Evolutionary conservation across 2,888 invertebrate genomes (phyloP).

Genomic region (Cepaea hortensis): DNA sequence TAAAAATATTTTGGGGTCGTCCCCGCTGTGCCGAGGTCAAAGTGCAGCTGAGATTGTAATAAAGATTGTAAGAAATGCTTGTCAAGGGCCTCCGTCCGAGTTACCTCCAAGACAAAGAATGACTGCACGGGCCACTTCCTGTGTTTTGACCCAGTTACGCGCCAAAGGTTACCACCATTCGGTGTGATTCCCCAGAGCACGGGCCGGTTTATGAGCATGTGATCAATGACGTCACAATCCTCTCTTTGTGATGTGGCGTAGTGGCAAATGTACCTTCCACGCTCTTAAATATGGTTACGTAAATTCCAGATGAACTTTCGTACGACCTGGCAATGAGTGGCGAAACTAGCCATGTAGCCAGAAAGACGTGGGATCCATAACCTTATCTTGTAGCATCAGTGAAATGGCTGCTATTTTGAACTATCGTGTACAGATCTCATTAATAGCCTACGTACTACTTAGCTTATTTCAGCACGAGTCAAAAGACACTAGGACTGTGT

Average conservation of each 20-base stretch:
- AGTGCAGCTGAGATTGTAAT: conserved; percentile 21
- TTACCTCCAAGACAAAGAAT: conserved; percentile 29
- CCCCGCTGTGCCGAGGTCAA: conserved; percentile 11
- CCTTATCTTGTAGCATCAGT: conserved; percentile 7
- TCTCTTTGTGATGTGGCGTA: conserved; percentile 12
- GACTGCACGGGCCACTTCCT: conserved; percentile 23
- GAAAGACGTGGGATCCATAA: conserved; percentile 3
- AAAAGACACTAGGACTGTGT: background rate
- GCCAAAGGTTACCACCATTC: conserved; percentile 2
- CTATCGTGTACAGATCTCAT: conserved; percentile 13
- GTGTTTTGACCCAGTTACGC: conserved; percentile 21
- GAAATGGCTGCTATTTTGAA: conserved; percentile 2
- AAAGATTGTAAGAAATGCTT: conserved; percentile 16
- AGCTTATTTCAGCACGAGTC: background rate
- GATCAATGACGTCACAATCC: conserved; percentile 7
- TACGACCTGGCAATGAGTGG: background rate
- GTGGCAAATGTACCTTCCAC: background rate
- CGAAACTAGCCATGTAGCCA: conserved; percentile 7
- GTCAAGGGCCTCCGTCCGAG: background rate
- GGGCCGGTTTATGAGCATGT: background rate
- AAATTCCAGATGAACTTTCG: conserved; percentile 11
- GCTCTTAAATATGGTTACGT: conserved; percentile 15
- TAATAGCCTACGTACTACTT: background rate
- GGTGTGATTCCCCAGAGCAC: background rate
- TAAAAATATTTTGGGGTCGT: background rate